Percentiles rank a stretch among this genome's conserved stretches.
These are phyloP conservation scores for Botrylloides violaceus DNA, from an alignment of 23 tunicate genomes.

Conservation along the genomic window DNA sequence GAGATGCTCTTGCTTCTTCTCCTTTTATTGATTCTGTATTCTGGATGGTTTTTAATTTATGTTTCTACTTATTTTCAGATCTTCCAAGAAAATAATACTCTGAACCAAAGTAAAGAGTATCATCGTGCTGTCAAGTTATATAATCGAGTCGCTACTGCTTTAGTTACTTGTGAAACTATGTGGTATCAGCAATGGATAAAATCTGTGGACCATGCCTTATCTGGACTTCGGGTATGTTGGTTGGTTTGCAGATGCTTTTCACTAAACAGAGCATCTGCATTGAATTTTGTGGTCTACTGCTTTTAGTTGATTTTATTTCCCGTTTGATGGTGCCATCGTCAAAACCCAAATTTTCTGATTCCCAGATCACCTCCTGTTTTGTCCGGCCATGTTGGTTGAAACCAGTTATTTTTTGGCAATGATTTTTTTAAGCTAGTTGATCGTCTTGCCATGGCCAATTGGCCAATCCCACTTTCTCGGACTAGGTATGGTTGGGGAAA, in stretches of 20 bases:
- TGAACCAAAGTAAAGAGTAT: conserved; percentile 71
- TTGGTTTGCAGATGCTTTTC: not conserved
- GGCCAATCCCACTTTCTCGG: too few species aligned
- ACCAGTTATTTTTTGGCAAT: too few species aligned
- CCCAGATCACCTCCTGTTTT: too few species aligned
- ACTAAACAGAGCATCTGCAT: not conserved
- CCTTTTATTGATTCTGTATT: too few species aligned
- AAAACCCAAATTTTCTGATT: too few species aligned
- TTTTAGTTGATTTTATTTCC: not conserved
- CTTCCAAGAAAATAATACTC: conserved; percentile 67
- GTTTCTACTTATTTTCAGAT: conserved; percentile 30
- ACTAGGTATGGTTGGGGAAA: too few species aligned
- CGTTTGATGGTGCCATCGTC: too few species aligned
- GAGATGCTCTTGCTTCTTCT: too few species aligned
- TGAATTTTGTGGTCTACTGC: not conserved
- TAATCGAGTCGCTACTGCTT: conserved; percentile 74
- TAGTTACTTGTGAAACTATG: conserved; percentile 74
- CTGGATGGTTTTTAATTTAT: not conserved
- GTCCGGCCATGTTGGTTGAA: too few species aligned
- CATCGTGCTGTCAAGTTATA: conserved; percentile 74
- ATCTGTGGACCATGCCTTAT: conserved; percentile 48
- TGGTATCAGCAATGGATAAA: conserved; percentile 94
- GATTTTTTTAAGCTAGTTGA: too few species aligned
- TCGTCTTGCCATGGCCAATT: too few species aligned
- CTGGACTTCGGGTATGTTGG: conserved; percentile 52